Percentiles rank a stretch among this genome's conserved stretches.
Evolutionary conservation across 2,113 vertebrate species (phyloP).

Genomic region (Sphaerodactylus townsendi): DNA sequence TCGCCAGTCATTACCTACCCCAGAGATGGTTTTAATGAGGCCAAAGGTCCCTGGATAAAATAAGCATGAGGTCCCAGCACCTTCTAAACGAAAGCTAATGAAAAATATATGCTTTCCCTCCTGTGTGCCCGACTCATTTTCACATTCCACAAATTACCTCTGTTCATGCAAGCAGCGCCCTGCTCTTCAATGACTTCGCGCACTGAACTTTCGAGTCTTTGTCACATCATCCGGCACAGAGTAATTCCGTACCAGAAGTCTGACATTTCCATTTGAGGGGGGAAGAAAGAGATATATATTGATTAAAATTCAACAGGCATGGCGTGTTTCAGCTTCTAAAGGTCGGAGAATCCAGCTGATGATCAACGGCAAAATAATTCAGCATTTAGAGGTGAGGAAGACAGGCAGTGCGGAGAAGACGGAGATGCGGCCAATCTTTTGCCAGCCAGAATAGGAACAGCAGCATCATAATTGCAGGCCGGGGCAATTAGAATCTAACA

Average conservation of each 20-base stretch:
- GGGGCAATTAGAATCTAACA: constrained; percentile 37
- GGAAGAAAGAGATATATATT: constrained; percentile 61
- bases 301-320: constrained; percentile 73
- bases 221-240: constrained; percentile 52
- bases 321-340: constrained; percentile 68
- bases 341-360: constrained; percentile 65
- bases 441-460: constrained; percentile 22
- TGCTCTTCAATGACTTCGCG: constrained; percentile 53
- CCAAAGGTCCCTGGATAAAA: constrained; percentile 37
- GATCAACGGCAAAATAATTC: constrained; percentile 73
- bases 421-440: constrained; percentile 17
- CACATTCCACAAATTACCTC: constrained; percentile 48
- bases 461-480: constrained; percentile 31
- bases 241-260: constrained; percentile 66
- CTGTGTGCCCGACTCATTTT: constrained; percentile 28
- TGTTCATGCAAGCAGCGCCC: constrained; percentile 31
- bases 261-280: constrained; percentile 68
- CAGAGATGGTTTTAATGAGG: constrained; percentile 62
- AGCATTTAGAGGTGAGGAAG: constrained; percentile 52
- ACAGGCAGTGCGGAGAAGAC: not conserved
- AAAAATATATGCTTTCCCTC: constrained; percentile 51
- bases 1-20: constrained; percentile 33
- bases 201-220: constrained; percentile 63
- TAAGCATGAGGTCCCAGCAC: constrained; percentile 20
- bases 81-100: constrained; percentile 46